phyloP scores from a whole-genome alignment of 2,113 vertebrate genomes.

The Bos javanicus region DNA sequence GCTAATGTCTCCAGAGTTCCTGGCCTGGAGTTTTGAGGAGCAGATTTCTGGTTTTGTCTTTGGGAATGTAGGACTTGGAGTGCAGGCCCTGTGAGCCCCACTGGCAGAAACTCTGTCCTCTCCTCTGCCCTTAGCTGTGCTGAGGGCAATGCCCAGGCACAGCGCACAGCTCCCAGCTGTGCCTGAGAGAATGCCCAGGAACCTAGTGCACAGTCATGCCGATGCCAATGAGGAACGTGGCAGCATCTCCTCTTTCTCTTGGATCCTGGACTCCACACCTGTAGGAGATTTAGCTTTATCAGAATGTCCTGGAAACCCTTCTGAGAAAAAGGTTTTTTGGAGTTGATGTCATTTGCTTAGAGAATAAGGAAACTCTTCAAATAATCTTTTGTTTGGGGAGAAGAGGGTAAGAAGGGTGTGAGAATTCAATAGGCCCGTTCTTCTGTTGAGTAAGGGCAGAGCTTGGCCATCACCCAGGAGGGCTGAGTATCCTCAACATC shows the following conservation, averaged over 20 bases:
- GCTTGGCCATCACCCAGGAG: not conserved
- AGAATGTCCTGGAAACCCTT: conserved; percentile 49
- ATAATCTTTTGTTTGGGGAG: conserved; percentile 30
- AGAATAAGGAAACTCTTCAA: conserved; percentile 49
- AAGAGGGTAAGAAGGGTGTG: not conserved
- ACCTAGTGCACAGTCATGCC: too few relatives aligned
- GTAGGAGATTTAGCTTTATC: not conserved
- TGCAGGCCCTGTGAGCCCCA: not conserved
- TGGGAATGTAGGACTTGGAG: not conserved
- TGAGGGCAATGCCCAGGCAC: not conserved
- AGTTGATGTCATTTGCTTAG: conserved; percentile 6
- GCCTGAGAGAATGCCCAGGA: not conserved
- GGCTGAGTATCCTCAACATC: not conserved
- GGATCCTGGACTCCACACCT: not conserved
- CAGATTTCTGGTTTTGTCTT: not conserved
- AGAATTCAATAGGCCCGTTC: conserved; percentile 19
- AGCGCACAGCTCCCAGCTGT: not conserved
- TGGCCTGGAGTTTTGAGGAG: conserved; percentile 22
- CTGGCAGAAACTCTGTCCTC: not conserved
- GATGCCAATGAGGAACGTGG: accelerated
- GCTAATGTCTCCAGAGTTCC: conserved; percentile 39
- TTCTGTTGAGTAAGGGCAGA: not conserved
- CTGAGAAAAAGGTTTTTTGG: conserved; percentile 11
- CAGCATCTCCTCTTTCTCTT: not conserved
- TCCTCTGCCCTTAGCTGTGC: not conserved